Evolutionary conservation across 1,140 invertebrate species (phyloP), one percentile per base, ranked within the genome.

Genomic region (Drosophila truncata): DNA sequence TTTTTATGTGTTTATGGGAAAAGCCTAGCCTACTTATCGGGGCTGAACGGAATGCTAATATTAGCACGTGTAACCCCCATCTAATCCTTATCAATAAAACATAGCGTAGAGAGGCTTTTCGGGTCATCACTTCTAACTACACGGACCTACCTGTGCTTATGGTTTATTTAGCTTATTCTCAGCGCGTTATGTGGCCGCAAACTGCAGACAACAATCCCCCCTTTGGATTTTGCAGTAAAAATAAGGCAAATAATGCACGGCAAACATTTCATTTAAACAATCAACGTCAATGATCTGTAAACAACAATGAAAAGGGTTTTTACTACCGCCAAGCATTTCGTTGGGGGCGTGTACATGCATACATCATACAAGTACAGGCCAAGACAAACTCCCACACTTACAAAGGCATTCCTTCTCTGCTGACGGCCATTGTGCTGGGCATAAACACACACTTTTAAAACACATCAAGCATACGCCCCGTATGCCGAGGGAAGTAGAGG

Each of bases 261-360:
- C 80, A 91, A 91, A 91, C 85, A 90, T 90, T 90, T 90, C 86
- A 90, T 90, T 90, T 90, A 91, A 90, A 90, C 85, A 90, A 90
- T 90, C 85, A 90, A 91, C 86, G 86, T 90, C 85, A 90, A 91
- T 90, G 85, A 90, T 90, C 85, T 90, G 85, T 91, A 90, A 90
- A 90, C 82, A 90, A 83, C 82, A 91, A 86, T 90, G 81, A 85
- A 90, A 88, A 85, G 81, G 85, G 81, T 75, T 90, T 86, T 82
- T 80, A 65, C 69, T 57, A 29, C 55, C 41, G 52, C 50, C 41
- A 37, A 52, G 59, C 69, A 66, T 60, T 87, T 78, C 54, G 83
- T 63, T 46, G 70, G 60, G 88, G 85, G 84, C 80, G 85, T 88
- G 65, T 65, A 78, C 73, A 74, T 80, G 72, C 80, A 87, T 81